Evolutionary conservation across 2,888 invertebrate genomes (phyloP).

Genomic region (Drosophila falleni): DNA sequence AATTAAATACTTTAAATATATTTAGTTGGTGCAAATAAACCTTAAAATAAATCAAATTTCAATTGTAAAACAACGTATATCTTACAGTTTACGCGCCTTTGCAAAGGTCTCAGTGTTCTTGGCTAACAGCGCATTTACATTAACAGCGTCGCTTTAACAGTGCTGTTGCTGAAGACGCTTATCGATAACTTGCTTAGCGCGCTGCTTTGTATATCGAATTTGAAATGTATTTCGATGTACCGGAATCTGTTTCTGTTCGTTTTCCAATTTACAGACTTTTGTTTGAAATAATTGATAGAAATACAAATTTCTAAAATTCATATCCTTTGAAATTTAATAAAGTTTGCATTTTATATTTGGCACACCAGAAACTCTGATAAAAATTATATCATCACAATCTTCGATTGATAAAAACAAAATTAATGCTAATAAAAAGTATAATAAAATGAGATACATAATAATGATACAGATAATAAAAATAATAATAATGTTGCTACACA

Average conservation of each 20-base stretch:
- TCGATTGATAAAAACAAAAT: too few species aligned
- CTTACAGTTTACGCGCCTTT: not conserved
- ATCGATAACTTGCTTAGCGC: slow-evolving; percentile 43
- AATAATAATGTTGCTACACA: not conserved
- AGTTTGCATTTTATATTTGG: too few species aligned
- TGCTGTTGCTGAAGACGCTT: not conserved
- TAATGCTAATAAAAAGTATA: too few species aligned
- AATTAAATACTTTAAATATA: too few species aligned
- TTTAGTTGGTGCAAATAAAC: not conserved
- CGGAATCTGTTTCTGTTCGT: too few species aligned
- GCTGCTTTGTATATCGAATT: not conserved
- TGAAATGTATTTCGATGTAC: not conserved
- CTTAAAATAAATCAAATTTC: not conserved
- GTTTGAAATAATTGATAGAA: not conserved
- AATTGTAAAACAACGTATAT: not conserved
- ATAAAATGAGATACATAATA: too few species aligned
- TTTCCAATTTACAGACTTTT: too few species aligned
- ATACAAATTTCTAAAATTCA: too few species aligned
- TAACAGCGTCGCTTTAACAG: slow-evolving; percentile 15
- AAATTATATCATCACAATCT: too few species aligned
- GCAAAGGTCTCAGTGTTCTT: not conserved
- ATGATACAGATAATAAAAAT: not conserved
- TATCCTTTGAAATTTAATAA: too few species aligned
- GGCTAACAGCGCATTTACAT: not conserved
- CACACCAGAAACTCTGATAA: too few species aligned